Evolutionary conservation across 2,888 invertebrate species (phyloP), one percentile per base, ranked within the genome.

Genomic region (Callimorpha dominula): DNA sequence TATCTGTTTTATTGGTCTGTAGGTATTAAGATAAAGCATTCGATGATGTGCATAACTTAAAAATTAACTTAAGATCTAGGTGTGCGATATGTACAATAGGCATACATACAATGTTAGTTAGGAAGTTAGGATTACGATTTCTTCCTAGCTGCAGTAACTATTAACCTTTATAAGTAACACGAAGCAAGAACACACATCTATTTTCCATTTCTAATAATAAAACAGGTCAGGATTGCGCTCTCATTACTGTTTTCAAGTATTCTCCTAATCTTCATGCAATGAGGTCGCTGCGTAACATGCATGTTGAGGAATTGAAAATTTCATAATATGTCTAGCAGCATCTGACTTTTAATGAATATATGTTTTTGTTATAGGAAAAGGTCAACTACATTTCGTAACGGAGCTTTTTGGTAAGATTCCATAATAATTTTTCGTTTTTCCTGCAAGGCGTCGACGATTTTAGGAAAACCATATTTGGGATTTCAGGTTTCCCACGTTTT

Each of bases 161-260:
- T 43, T 4, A n/a, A 72, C 73, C 73, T 65, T 77, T 46, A 70
- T 4, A 31, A 17, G 31, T 42, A 62, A 71, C 43, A 57, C 57
- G 69, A 65, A 69, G 46, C 73, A 68, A 71, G 14, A 75, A 65
- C 69, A 70, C 62, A 62, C 8, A 12, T 46, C 64, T 75, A 74
- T 79, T 78, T 76, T 78, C 63, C 75, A 78, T 76, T 62, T 78
- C 80, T 81, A 81, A 71, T 79, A 81, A 78, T 84, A 83, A 66
- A 71, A 31, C n/a, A 46, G 65, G 31, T 67, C 70, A 71, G 66
- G 68, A 73, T 69, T 70, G 71, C 67, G 78, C 66, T 73, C 78
- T 73, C 74, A 78, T 81, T 79, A 76, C 71, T 54, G 69, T 69
- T 71, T 71, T 74, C 80, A 78, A 85, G 75, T 77, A 74, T 78